Conservation (phyloP, 1,140 invertebrate species). For the Drosophila suzukii region DNA sequence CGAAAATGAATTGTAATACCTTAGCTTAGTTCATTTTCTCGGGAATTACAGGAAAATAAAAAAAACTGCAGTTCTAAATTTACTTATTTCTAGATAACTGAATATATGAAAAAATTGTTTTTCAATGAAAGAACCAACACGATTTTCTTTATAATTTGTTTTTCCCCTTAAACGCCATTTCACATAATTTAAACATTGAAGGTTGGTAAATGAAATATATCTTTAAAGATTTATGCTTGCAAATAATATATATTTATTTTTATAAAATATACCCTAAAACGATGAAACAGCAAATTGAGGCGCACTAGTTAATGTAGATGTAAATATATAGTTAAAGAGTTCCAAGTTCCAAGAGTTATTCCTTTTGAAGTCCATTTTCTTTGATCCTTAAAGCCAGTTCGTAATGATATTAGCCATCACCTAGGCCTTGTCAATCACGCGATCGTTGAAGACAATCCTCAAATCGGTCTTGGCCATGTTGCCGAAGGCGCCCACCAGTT, state of each 20-base stretch:
- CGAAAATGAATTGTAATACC: not conserved
- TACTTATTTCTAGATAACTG: no score
- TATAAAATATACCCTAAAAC: slow-evolving; percentile 1
- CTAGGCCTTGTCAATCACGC: slow-evolving; percentile 48
- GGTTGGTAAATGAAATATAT: not conserved
- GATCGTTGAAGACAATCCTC: slow-evolving; percentile 83
- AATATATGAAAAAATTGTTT: no score
- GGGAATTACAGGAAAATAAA: no score
- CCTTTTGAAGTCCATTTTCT: slow-evolving; percentile 5
- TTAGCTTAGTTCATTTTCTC: not conserved
- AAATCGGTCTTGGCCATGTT: slow-evolving; percentile 87
- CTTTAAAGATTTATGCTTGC: not conserved
- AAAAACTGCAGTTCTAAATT: no score
- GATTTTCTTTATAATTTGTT: no score
- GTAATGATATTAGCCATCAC: no score
- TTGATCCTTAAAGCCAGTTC: not conserved
- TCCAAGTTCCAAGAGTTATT: not conserved
- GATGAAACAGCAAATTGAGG: slow-evolving; percentile 15
- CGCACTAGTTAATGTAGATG: not conserved
- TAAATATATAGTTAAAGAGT: not conserved
- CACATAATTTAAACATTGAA: no score
- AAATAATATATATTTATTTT: slow-evolving; percentile 7
- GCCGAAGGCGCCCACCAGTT: slow-evolving; percentile 85
- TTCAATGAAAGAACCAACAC: no score
- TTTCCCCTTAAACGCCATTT: no score